Evolutionary conservation across 2,797 vertebrate species (phyloP).

Genomic region (Peromyscus attwateri): DNA sequence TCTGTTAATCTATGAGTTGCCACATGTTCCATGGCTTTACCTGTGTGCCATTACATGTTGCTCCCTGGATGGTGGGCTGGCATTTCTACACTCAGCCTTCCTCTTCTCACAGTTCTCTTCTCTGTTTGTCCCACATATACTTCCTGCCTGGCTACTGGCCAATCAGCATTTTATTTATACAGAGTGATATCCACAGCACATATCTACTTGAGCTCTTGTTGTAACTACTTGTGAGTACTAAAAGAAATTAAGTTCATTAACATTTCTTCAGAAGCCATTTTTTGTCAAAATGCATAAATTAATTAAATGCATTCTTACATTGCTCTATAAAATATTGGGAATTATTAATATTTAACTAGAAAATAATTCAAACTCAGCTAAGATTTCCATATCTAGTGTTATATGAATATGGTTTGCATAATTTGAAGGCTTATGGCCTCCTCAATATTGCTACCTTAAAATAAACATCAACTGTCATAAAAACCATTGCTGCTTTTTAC

Average conservation of each 20-base stretch:
- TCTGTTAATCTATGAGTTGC: too few species aligned
- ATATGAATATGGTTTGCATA: conserved; percentile 32
- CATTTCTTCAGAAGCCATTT: not conserved
- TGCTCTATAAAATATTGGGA: not conserved
- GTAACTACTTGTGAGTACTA: conserved; percentile 26
- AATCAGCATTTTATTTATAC: too few species aligned
- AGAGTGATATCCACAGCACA: too few species aligned
- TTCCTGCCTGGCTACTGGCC: too few species aligned
- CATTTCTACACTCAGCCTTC: too few species aligned
- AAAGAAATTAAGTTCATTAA: conserved; percentile 58
- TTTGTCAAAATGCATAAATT: conserved; percentile 2
- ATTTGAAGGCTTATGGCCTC: conserved; percentile 67
- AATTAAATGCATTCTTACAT: conserved; percentile 32
- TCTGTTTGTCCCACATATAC: too few species aligned
- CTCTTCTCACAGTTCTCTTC: too few species aligned
- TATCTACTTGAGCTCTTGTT: conserved; percentile 52
- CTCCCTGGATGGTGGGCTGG: too few species aligned
- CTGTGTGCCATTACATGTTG: too few species aligned
- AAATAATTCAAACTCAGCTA: conserved; percentile 52
- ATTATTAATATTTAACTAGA: conserved; percentile 35
- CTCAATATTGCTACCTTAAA: conserved; percentile 35
- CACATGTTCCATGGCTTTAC: too few species aligned
- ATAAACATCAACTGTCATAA: conserved; percentile 70
- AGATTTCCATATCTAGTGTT: not conserved
- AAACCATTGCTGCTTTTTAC: conserved; percentile 60